Conservation (phyloP, 64 coral and sea anemone species). For the Dendronephthya gigantea region DNA sequence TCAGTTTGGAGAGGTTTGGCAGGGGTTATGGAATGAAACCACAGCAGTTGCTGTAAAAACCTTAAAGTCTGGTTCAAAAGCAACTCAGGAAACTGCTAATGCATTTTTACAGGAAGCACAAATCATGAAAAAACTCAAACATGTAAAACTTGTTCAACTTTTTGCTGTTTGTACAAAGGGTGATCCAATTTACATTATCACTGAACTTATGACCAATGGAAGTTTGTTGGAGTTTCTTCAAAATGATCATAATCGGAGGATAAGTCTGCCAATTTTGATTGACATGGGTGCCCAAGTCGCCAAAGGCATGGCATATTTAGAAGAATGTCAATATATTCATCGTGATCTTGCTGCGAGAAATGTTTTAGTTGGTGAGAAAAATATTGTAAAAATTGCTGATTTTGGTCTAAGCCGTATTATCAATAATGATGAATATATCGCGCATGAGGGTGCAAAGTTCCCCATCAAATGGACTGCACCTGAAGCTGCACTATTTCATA, state of each 20-base stretch:
- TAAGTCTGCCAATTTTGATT: not conserved
- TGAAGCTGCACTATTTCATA: not conserved
- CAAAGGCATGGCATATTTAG: constrained; percentile 18
- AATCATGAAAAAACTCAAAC: constrained; percentile 11
- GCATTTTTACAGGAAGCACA: constrained; percentile 8
- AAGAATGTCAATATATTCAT: not conserved
- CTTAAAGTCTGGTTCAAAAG: not conserved
- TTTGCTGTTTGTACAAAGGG: constrained; percentile 21
- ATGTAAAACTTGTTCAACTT: constrained; percentile 12
- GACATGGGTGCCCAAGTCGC: not conserved
- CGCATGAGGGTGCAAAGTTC: not conserved
- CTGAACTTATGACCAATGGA: constrained; percentile 22
- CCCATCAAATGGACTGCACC: constrained; percentile 47
- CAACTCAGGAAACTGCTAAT: not conserved
- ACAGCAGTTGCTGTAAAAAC: constrained; percentile 3
- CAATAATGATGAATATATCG: not conserved
- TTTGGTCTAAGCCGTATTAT: constrained; percentile 4
- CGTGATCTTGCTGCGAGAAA: constrained; percentile 14
- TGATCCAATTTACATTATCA: constrained; percentile 11
- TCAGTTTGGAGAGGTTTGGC: constrained; percentile 5
- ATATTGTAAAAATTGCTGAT: constrained; percentile 26
- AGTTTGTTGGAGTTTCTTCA: constrained; percentile 1
- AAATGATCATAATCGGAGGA: not conserved
- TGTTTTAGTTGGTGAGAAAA: constrained; percentile 13
- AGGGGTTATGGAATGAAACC: not conserved